Base-by-base conservation (phyloP, 2,113 vertebrate genomes). In the Hylia prasina region DNA sequence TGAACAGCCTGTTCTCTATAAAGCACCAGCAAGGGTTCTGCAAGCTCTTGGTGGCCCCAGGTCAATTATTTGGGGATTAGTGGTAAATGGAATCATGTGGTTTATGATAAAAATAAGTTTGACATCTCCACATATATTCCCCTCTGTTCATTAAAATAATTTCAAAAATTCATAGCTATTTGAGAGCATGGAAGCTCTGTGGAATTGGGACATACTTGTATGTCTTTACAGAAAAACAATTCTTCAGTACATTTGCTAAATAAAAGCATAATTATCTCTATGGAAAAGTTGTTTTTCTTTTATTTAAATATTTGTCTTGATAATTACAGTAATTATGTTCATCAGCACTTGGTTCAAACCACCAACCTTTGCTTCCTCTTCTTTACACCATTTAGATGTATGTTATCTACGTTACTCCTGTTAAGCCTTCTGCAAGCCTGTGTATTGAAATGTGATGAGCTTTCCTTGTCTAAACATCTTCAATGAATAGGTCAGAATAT, bases 191-290 rank as follows among this genome's bases (percentile, higher is more conserved):
- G 57, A 90, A 90, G 37, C 40, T 82, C 47, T 92, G 11, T 82
- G 77, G 42, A 94, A 86, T 23, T 88, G 60, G 39, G 71, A 8
- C 66, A 27, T 92, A 92, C 75, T 50, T 95, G 44, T 97, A 71
- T 25, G 24, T 94, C 95, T 97, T 91, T 95, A 95, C 91, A 91
- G 88, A 96, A 93, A 94, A 94, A 48, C 16, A 89, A 82, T 94
- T 86, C 81, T 94, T 96, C 94, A 95, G 81, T 97, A 96, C 93
- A 88, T 97, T 97, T 98, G 91, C 89, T 98, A 98, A 98, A 98
- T 98, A 98, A 98, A 98, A 84, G 87, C 69, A 57, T 97, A 84
- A 90, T 95, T 96, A 61, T 94, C 66, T 91, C 70, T 56, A 39
- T 60, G 89, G 64, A 82, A 82, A 63, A 90, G 25, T 54, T 82